A percentile compares a stretch with the other conserved stretches of the same genome.
Evolutionary conservation across 1,140 invertebrate species (phyloP).

Genomic region (Colletes latitarsis): DNA sequence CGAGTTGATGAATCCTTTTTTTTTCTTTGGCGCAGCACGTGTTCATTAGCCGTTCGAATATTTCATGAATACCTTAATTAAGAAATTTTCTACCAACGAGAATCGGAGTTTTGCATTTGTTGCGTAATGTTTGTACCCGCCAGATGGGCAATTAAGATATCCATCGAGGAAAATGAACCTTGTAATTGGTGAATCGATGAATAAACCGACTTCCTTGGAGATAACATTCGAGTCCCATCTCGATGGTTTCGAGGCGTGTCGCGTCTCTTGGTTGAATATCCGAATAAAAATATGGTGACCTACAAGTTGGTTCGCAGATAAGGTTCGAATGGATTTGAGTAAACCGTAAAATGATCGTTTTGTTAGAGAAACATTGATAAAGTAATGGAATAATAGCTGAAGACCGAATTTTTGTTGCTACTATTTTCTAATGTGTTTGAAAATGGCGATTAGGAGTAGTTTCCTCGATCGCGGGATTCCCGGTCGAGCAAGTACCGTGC

Average conservation of each 20-base stretch:
- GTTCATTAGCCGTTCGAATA: slow-evolving; percentile 10
- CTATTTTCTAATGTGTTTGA: no score
- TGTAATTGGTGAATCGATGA: slow-evolving; percentile 10
- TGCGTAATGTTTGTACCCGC: not conserved
- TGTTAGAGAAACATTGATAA: no score
- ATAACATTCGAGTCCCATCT: slow-evolving; percentile 14
- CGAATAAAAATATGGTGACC: not conserved
- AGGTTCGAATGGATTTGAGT: no score
- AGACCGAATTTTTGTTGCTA: no score
- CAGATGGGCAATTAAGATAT: slow-evolving; percentile 28
- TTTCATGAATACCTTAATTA: not conserved
- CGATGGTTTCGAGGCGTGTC: slow-evolving; percentile 1
- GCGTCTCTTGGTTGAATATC: slow-evolving; percentile 16
- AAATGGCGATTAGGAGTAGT: no score
- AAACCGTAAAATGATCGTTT: no score
- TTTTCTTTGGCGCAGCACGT: not conserved
- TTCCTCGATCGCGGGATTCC: not conserved
- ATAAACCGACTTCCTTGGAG: not conserved
- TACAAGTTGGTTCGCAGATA: no score
- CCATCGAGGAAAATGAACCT: slow-evolving; percentile 1
- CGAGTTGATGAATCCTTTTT: not conserved
- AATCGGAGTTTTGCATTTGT: not conserved
- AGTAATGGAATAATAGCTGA: no score
- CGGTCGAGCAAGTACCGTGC: not conserved
- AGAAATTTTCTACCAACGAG: not conserved